phyloP scores from a whole-genome alignment of 2,888 invertebrate species.

The Boloria euphrosyne region DNA sequence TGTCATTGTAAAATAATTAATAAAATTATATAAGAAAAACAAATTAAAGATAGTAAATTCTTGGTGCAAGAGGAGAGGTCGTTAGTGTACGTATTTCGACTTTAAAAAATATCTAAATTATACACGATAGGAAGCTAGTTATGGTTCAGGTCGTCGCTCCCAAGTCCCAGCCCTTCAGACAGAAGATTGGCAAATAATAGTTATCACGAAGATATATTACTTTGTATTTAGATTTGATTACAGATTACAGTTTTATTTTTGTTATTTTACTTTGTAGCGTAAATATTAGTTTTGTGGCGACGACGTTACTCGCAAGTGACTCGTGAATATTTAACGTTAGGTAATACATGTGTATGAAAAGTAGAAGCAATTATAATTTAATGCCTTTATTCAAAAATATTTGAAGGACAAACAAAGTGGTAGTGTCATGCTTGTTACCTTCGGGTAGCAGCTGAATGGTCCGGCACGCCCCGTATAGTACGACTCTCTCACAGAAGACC shows the following conservation, averaged over 20 bases:
- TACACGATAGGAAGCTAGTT: slow-evolving; percentile 7
- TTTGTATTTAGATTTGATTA: slow-evolving; percentile 15
- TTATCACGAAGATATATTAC: slow-evolving; percentile 2
- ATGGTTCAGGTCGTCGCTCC: slow-evolving; percentile 5
- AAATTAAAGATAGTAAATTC: no score
- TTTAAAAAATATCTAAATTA: slow-evolving; percentile 1
- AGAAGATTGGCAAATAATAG: slow-evolving; percentile 15
- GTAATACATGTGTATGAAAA: no score
- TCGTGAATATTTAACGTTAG: neutral
- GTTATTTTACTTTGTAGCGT: slow-evolving; percentile 1
- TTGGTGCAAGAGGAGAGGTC: no score
- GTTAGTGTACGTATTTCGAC: neutral
- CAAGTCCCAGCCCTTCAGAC: slow-evolving; percentile 1
- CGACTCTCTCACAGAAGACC: no score
- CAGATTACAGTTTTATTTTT: slow-evolving; percentile 3
- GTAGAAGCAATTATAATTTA: no score
- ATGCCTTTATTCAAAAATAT: no score
- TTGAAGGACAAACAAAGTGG: no score
- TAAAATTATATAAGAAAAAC: no score
- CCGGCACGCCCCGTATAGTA: no score
- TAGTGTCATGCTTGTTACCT: no score
- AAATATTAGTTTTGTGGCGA: neutral
- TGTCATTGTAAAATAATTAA: no score
- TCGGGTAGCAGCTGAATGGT: no score
- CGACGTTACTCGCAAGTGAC: neutral